Percentiles rank a stretch among this genome's conserved stretches.
Conservation (phyloP, 2,113 vertebrate genomes). For the Plestiodon gilberti region DNA sequence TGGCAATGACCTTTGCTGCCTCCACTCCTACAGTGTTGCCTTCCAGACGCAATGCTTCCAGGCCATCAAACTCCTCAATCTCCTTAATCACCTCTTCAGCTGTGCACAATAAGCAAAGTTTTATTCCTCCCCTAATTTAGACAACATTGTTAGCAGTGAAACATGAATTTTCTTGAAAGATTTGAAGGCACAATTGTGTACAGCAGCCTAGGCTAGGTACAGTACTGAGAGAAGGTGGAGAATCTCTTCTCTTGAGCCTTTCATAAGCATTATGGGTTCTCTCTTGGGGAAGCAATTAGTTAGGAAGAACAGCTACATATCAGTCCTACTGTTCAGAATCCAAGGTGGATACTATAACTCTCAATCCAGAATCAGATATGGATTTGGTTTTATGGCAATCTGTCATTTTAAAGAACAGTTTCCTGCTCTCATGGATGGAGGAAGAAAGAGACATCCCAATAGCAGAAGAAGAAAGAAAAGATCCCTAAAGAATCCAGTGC, state of each 20-base stretch:
- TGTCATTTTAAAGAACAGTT: background rate
- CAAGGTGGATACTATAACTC: background rate
- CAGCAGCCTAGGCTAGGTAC: background rate
- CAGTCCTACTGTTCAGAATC: background rate
- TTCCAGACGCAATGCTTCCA: slow-evolving; percentile 91
- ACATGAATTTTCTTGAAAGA: background rate
- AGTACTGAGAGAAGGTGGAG: background rate
- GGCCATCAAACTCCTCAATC: slow-evolving; percentile 86
- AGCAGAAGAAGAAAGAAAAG: too few species aligned
- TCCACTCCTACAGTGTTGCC: slow-evolving; percentile 96
- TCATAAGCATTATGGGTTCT: background rate
- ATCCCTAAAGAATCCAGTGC: background rate
- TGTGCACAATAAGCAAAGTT: slow-evolving; percentile 56
- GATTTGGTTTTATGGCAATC: background rate
- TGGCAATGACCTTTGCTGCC: slow-evolving; percentile 92
- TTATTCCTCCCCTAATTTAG: slow-evolving; percentile 4
- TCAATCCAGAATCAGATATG: background rate
- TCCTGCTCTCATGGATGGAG: background rate
- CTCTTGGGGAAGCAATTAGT: rapidly evolving
- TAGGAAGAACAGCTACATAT: background rate
- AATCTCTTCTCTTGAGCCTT: background rate
- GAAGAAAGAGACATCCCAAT: too few species aligned
- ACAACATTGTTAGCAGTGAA: background rate
- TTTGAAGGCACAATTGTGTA: background rate
- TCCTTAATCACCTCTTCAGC: slow-evolving; percentile 90